Percentiles rank a stretch among this genome's conserved stretches.
Evolutionary conservation across 2,113 vertebrate genomes (phyloP).

Genomic region (Upupa epops): DNA sequence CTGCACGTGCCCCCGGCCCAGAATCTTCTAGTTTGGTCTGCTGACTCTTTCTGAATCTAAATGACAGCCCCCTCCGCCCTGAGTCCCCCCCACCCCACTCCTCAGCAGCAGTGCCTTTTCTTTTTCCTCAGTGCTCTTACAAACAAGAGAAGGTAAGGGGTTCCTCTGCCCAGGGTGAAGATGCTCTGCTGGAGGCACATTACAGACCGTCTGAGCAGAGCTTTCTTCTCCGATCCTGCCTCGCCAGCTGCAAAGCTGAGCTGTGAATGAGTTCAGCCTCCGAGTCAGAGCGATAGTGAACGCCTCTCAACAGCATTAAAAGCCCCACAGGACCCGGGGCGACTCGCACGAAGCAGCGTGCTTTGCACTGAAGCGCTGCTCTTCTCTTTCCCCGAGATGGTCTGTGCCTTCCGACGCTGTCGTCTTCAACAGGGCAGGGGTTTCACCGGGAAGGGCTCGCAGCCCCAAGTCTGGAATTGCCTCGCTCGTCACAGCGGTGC

Average conservation of each 20-base stretch:
- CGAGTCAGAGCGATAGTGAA: constrained; percentile 27
- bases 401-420: constrained; percentile 3
- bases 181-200: neutral
- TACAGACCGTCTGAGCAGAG: neutral
- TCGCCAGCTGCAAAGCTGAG: neutral
- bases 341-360: neutral
- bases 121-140: neutral
- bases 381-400: constrained; percentile 20
- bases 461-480: constrained; percentile 11
- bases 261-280: constrained; percentile 10
- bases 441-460: constrained; percentile 38
- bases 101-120: neutral
- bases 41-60: neutral
- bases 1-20: neutral
- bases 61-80: fast-evolving
- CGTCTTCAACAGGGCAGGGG: neutral
- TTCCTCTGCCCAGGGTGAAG: neutral
- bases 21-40: neutral
- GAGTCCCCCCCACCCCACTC: too few species aligned
- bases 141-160: neutral
- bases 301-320: neutral
- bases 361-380: neutral
- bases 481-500: constrained; percentile 22
- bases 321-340: neutral
- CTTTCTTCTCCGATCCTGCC: neutral